A percentile compares a stretch with the other conserved stretches of the same genome.
These are phyloP conservation scores for Rhagonycha fulva DNA, from an alignment of 2,888 invertebrate genomes.

Conservation along the genomic window DNA sequence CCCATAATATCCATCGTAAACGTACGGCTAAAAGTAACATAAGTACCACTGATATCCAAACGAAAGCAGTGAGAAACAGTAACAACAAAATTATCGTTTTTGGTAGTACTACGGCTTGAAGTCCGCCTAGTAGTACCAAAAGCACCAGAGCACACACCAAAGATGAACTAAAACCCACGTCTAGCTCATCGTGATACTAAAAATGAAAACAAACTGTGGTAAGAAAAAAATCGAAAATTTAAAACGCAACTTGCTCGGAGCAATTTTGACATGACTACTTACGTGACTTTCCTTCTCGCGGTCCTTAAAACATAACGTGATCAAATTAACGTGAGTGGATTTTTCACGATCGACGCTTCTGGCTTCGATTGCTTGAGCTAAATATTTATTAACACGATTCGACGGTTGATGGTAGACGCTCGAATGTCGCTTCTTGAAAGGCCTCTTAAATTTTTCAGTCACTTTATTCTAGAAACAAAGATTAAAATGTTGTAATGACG, in stretches of 20 bases:
- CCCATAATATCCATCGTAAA: slow-evolving; percentile 83
- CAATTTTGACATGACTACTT: slow-evolving; percentile 33
- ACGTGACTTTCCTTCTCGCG: slow-evolving; percentile 82
- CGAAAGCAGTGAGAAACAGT: slow-evolving; percentile 85
- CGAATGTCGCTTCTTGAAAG: slow-evolving; percentile 85
- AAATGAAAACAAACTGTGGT: slow-evolving; percentile 37
- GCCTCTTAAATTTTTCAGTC: slow-evolving; percentile 85
- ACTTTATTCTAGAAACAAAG: slow-evolving; percentile 72
- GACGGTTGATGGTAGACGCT: slow-evolving; percentile 87
- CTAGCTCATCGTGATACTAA: slow-evolving; percentile 84
- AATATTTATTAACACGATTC: slow-evolving; percentile 89
- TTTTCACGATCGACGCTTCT: slow-evolving; percentile 89
- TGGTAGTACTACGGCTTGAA: slow-evolving; percentile 81
- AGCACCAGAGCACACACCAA: slow-evolving; percentile 78
- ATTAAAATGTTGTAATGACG: not conserved
- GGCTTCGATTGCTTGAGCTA: slow-evolving; percentile 89
- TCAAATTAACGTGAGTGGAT: slow-evolving; percentile 82
- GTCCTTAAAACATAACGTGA: slow-evolving; percentile 86
- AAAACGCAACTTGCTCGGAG: not conserved
- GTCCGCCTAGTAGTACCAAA: slow-evolving; percentile 73
- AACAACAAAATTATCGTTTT: slow-evolving; percentile 82
- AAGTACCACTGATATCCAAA: slow-evolving; percentile 86
- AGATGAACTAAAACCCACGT: slow-evolving; percentile 84
- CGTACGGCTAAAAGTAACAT: slow-evolving; percentile 84
- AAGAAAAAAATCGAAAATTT: not conserved